Evolutionary conservation across 1,140 invertebrate species (phyloP).

Genomic region (Saxidomus purpurata): DNA sequence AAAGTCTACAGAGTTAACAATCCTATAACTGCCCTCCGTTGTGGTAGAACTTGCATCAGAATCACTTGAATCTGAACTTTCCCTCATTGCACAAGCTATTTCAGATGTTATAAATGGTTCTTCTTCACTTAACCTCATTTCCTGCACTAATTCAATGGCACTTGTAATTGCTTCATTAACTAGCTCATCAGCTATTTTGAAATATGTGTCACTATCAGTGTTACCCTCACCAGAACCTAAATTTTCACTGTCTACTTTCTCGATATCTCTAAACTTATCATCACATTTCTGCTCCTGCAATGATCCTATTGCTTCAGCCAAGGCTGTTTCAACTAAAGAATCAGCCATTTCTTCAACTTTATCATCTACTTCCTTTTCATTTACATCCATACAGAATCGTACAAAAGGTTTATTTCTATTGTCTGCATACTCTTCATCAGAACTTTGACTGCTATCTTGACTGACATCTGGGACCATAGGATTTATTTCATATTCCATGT

Average conservation of each 20-base stretch:
- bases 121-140: conserved; percentile 2
- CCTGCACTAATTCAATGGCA: conserved; percentile 47
- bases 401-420: conserved; percentile 13
- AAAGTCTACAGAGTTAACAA: conserved; percentile 48
- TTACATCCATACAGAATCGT: conserved; percentile 16
- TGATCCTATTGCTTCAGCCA: conserved; percentile 12
- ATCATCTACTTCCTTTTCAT: conserved; percentile 13
- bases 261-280: background rate
- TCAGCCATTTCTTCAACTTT: conserved; percentile 49
- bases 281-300: background rate
- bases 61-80: conserved; percentile 50
- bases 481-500: conserved; percentile 48
- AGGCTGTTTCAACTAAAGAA: conserved; percentile 26
- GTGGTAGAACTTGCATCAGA: conserved; percentile 73
- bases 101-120: conserved; percentile 21
- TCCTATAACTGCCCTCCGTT: conserved; percentile 74
- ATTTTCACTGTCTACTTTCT: background rate
- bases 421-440: background rate
- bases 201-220: background rate
- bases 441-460: background rate
- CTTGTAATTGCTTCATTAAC: conserved; percentile 44
- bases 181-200: conserved; percentile 42
- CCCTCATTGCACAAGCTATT: conserved; percentile 31
- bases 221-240: background rate
- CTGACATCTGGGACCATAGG: conserved; percentile 23